These are phyloP conservation scores for Sebastiscus albofasciatus DNA, from an alignment of 2,797 vertebrate species.

Conservation along the genomic window DNA sequence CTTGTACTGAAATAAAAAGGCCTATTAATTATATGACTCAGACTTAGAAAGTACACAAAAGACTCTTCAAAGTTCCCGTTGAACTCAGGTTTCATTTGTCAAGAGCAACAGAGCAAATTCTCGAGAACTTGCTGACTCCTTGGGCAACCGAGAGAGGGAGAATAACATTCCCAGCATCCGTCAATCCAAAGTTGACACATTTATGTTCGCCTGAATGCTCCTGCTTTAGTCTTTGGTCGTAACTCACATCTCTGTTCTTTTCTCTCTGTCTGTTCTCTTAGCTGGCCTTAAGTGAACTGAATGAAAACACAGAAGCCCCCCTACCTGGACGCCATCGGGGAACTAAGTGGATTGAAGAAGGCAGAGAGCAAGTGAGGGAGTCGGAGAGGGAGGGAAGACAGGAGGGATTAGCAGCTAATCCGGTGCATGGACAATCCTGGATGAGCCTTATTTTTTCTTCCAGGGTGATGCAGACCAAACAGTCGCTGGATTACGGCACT, in stretches of 20 bases:
- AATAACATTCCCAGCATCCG: constrained; percentile 12
- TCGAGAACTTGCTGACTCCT: constrained; percentile 1
- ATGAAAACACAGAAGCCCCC: constrained; percentile 53
- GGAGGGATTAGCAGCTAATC: constrained; percentile 79
- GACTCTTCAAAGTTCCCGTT: background rate
- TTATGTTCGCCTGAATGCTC: constrained; percentile 22
- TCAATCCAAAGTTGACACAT: constrained; percentile 23
- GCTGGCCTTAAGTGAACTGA: constrained; percentile 61
- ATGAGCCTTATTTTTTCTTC: constrained; percentile 50
- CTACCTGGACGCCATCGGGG: constrained; percentile 44
- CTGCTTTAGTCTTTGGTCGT: constrained; percentile 14
- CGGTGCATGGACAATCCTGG: constrained; percentile 64
- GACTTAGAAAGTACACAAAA: background rate
- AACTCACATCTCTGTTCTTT: constrained; percentile 37
- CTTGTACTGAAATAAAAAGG: background rate
- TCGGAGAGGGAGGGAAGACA: constrained; percentile 62
- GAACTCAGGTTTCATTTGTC: constrained; percentile 3
- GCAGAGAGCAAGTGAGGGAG: constrained; percentile 67
- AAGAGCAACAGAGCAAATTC: background rate
- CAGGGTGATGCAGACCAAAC: constrained; percentile 58
- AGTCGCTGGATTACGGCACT: constrained; percentile 61
- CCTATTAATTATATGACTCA: background rate
- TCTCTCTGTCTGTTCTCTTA: constrained; percentile 42
- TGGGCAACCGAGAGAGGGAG: constrained; percentile 6
- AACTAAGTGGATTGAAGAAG: constrained; percentile 77